Evolutionary conservation across 2,113 vertebrate species (phyloP), one percentile per base, ranked within the genome.

Genomic region (Neotoma lepida): DNA sequence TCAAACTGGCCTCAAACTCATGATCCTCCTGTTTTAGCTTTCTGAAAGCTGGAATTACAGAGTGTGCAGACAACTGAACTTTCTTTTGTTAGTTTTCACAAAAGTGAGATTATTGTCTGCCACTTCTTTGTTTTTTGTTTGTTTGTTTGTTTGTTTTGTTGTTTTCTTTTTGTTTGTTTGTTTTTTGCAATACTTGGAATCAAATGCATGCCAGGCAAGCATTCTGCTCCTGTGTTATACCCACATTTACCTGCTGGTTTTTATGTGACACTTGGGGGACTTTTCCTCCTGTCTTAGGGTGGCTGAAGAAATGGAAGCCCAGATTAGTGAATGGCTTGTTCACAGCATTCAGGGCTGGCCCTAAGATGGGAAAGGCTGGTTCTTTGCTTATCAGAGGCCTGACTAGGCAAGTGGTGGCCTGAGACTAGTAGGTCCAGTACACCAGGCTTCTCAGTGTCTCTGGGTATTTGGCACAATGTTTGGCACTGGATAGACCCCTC

Each of bases 21-120:
- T 28, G 41, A 46, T 13, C 10, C 26, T 63, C 61, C 9, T 63
- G 71, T 39, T 22, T 73, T 41, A 44, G 41, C 90, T 68, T 58
- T 73, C 68, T 85, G 39, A 74, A 26, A 26, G n/a, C 22, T 44
- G 9, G 9, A 44, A 44, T 74, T 28, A 51, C 49, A 28, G 41
- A 22, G 20, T 49, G 0, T 82, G 9, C 0, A 41, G 22, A 3
- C 26, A 68, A 70, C 33, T 61, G 17, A 6, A 54, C 71, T 74
- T 74, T 41, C 71, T 26, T 84, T 90, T 86, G 26, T 66, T 44
- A 64, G n/a, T 61, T 70, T 88, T 94, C 78, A 82, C 14, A n/a
- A 33, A 82, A 41, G 56, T 64, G n/a, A 39, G 26, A 20, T 90
- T 46, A 54, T 66, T 90, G 49, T 85, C 70, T 74, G 71, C 24